Conservation (phyloP, 2,113 vertebrate genomes). For the Dipodomys ordii region DNA sequence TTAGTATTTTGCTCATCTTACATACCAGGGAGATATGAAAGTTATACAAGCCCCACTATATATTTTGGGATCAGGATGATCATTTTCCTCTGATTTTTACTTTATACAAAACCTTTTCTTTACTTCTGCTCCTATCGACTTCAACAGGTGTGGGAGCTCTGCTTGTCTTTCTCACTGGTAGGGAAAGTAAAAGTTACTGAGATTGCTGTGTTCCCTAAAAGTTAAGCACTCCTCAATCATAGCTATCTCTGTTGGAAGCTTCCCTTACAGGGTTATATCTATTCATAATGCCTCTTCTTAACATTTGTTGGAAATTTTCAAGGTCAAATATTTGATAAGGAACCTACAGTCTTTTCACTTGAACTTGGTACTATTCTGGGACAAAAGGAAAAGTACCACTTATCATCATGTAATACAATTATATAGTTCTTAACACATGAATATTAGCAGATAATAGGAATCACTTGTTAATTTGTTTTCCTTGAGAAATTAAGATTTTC, state of each 20-base stretch:
- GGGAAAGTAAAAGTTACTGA: background rate
- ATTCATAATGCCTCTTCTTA: background rate
- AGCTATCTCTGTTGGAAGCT: rapidly evolving
- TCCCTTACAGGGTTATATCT: background rate
- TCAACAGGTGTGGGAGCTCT: background rate
- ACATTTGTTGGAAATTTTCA: background rate
- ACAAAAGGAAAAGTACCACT: background rate
- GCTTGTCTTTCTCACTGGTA: background rate
- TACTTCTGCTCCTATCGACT: background rate
- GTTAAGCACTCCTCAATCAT: background rate
- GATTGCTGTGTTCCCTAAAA: background rate
- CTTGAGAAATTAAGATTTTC: background rate
- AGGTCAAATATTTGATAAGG: background rate
- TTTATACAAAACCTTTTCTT: background rate
- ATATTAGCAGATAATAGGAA: background rate
- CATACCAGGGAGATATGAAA: background rate
- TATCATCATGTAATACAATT: background rate
- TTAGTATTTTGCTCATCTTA: background rate
- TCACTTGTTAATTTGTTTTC: constrained; percentile 24
- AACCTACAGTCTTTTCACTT: background rate
- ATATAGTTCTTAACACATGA: background rate
- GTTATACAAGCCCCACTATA: background rate
- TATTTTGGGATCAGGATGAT: background rate
- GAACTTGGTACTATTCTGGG: background rate
- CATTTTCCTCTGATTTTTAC: background rate